Evolutionary conservation across 2,113 vertebrate genomes (phyloP), one percentile per base, ranked within the genome.

Genomic region (Odocoileus virginianus): DNA sequence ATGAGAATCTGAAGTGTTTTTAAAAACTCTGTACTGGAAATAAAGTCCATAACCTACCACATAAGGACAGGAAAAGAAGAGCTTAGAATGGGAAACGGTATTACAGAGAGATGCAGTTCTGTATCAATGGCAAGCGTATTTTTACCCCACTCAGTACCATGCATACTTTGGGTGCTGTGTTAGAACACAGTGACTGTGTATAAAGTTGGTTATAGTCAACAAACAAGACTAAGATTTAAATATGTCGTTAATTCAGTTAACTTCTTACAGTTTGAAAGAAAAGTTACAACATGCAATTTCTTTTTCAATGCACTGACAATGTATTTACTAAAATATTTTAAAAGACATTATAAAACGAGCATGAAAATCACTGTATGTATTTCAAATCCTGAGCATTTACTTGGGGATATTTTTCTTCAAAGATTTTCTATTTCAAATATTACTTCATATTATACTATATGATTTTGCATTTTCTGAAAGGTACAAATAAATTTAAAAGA

Each of bases 61-160:
- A 7, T 92, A 95, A 97, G 87, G 81, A 96, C 92, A 95, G 45
- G 74, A 74, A 81, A 43, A 97, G 98, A 97, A 19, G 0, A 95
- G 89, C 95, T 97, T 78, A 98, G 97, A 97, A 96, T 55, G 96
- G 89, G 92, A 97, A 97, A 93, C 17, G 97, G 96, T 97, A 96
- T 91, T 96, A n/a, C 19, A 58, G 94, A 86, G 96, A 95, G 98
- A 98, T 96, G 99, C 99, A 99, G 99, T 99, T 99, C 98, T 98
- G 52, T 97, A 98, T 99, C 99, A 99, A 99, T 99, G 99, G 99
- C 99, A 99, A 99, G 99, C 99, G 99, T 99, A 99, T 98, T 97
- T 98, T 98, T 96, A 99, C 99, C 98, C 98, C 98, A 96, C 98
- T 99, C 98, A 96, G 99, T 98, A 97, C 97, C 98, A 98, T 98